Evolutionary conservation across 2,797 vertebrate genomes (phyloP).

Genomic region (Gobio occitaniae): DNA sequence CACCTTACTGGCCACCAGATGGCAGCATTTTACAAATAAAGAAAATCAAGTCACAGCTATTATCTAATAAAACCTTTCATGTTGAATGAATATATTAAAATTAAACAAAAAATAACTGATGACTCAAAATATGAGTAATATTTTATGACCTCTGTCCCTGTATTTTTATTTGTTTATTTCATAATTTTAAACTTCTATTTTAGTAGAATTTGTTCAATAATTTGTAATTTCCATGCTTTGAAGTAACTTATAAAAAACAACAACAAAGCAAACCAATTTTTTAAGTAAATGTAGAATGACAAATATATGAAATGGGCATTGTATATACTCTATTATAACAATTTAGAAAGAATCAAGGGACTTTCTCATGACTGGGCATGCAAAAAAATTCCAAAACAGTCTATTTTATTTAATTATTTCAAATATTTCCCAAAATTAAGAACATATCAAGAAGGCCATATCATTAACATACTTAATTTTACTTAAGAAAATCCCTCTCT

Average conservation of each 20-base stretch:
- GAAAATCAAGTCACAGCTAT: background rate
- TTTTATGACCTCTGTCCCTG: background rate
- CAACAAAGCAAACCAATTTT: background rate
- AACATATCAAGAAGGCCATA: background rate
- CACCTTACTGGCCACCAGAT: conserved; percentile 31
- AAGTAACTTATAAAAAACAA: background rate
- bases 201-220: background rate
- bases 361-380: background rate
- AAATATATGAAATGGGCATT: background rate
- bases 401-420: background rate
- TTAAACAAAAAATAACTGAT: background rate
- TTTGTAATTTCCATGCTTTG: background rate
- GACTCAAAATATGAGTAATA: background rate
- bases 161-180: background rate
- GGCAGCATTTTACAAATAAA: conserved; percentile 32
- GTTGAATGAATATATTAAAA: background rate
- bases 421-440: background rate
- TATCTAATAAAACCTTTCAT: background rate
- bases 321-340: no score
- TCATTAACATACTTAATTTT: background rate
- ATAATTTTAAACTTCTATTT: background rate
- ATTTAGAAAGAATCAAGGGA: background rate
- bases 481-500: no score
- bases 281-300: background rate
- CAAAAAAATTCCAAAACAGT: background rate